Evolutionary conservation across 1,140 invertebrate genomes (phyloP).

Genomic region (Eumaeus atala): DNA sequence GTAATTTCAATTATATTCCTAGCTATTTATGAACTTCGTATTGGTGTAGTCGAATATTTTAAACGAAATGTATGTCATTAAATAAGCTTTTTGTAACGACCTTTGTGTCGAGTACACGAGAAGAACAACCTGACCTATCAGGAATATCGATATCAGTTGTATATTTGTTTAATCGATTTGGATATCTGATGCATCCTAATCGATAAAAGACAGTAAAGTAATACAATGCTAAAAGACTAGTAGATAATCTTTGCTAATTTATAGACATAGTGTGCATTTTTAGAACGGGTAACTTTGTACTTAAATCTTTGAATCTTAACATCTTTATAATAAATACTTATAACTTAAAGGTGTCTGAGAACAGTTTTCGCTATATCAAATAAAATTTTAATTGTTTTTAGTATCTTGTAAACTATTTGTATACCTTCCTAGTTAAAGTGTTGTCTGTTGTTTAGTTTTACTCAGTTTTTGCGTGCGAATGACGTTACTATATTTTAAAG

Average conservation of each 20-base stretch:
- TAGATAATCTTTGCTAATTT: constrained; percentile 12
- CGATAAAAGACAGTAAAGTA: not conserved
- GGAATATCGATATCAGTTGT: not conserved
- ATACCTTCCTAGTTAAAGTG: not conserved
- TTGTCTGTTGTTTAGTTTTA: not conserved
- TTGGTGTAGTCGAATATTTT: constrained; percentile 3
- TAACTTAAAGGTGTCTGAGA: not conserved
- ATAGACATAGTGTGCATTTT: constrained; percentile 13
- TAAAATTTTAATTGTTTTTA: constrained; percentile 9
- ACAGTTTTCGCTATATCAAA: constrained; percentile 4
- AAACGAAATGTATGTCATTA: not conserved
- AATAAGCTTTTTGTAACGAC: not conserved
- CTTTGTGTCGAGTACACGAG: not conserved
- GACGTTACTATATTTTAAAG: not conserved
- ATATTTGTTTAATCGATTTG: not conserved
- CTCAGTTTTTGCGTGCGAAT: not conserved
- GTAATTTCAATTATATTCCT: not conserved
- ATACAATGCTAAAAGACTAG: not conserved
- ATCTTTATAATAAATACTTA: constrained; percentile 11
- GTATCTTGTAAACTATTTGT: constrained; percentile 12
- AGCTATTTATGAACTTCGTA: not conserved
- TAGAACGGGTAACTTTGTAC: constrained; percentile 13
- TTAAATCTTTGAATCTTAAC: constrained; percentile 12
- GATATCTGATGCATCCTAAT: constrained; percentile 3
- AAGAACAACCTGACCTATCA: not conserved